Conservation (phyloP, 2,888 invertebrate species). For the Campopleginae sp. region DNA sequence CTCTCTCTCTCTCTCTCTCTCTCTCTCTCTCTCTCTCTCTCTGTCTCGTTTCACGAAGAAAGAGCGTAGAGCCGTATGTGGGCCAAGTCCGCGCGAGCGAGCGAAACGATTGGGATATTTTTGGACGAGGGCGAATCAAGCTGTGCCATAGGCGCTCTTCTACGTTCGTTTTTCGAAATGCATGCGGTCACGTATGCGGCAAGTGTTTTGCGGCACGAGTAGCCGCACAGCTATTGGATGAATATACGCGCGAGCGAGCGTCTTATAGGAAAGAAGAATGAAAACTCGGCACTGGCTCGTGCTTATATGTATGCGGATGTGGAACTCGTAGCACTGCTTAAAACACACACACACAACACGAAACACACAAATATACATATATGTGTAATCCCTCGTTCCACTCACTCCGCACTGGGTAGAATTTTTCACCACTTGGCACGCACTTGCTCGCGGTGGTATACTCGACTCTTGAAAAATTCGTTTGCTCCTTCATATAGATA, state of each 20-base stretch:
- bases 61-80: slow-evolving; percentile 56
- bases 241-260: slow-evolving; percentile 10
- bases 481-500: slow-evolving; percentile 12
- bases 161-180: slow-evolving; percentile 38
- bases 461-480: slow-evolving; percentile 17
- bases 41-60: slow-evolving; percentile 7
- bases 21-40: background rate
- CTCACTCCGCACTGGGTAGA: background rate
- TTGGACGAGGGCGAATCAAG: slow-evolving; percentile 62
- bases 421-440: slow-evolving; percentile 37
- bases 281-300: slow-evolving; percentile 7
- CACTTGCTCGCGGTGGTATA: slow-evolving; percentile 28
- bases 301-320: slow-evolving; percentile 5
- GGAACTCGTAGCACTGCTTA: slow-evolving; percentile 20
- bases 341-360: slow-evolving; percentile 8
- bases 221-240: background rate
- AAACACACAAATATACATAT: background rate
- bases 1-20: background rate
- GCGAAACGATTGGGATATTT: slow-evolving; percentile 65
- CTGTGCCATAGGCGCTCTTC: slow-evolving; percentile 22
- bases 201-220: background rate
- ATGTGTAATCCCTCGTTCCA: slow-evolving; percentile 44
- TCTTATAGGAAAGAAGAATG: slow-evolving; percentile 21
- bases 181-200: slow-evolving; percentile 15
- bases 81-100: slow-evolving; percentile 63